phyloP scores from a whole-genome alignment of 2,888 invertebrate species.

The Sericinus montela region DNA sequence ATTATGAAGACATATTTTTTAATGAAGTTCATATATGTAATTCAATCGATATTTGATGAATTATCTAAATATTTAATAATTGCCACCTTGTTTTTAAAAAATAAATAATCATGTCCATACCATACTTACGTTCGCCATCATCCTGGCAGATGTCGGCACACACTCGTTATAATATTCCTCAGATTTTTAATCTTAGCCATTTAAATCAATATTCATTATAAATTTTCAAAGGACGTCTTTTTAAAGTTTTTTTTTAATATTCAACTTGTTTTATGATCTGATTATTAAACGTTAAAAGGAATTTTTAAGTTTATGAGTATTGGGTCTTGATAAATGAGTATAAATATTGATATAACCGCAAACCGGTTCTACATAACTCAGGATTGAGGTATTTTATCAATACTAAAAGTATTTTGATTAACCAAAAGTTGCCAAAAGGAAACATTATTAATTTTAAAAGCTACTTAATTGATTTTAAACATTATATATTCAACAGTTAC shows the following conservation, averaged over 20 bases:
- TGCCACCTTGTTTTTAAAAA: slow-evolving; percentile 10
- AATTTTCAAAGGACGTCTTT: slow-evolving; percentile 73
- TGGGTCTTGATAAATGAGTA: slow-evolving; percentile 62
- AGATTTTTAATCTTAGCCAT: slow-evolving; percentile 74
- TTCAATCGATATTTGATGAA: no score
- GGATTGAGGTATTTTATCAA: slow-evolving; percentile 7
- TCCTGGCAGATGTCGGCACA: slow-evolving; percentile 52
- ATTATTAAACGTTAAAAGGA: slow-evolving; percentile 55
- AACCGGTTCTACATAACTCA: slow-evolving; percentile 30
- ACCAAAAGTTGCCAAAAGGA: not conserved
- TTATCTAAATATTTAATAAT: no score
- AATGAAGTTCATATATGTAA: no score
- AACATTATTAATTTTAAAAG: no score
- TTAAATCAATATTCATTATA: slow-evolving; percentile 79
- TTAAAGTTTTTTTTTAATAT: slow-evolving; percentile 55
- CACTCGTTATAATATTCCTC: slow-evolving; percentile 74
- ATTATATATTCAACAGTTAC: no score
- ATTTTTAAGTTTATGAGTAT: slow-evolving; percentile 67
- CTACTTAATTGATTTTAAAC: no score
- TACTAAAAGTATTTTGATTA: slow-evolving; percentile 7
- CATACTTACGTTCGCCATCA: slow-evolving; percentile 27
- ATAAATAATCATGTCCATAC: slow-evolving; percentile 40
- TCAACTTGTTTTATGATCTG: slow-evolving; percentile 67
- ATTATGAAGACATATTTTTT: no score
- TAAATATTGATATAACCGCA: slow-evolving; percentile 46